phyloP scores from a whole-genome alignment of 2,797 vertebrate genomes.

The Acanthurus leucopareius region DNA sequence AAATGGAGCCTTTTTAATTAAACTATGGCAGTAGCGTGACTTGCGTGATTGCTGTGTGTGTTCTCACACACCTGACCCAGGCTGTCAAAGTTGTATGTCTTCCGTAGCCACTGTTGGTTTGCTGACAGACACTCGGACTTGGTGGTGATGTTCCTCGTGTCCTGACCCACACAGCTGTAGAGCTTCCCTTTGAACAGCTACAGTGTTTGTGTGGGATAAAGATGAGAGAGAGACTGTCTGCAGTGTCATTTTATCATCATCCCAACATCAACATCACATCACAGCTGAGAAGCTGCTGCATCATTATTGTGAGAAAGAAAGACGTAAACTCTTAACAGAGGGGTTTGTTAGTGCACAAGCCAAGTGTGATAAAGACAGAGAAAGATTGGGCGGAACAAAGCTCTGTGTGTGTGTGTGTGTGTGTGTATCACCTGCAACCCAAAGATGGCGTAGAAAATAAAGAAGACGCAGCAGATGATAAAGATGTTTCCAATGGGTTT shows the following conservation, averaged over 20 bases:
- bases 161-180: conserved; percentile 89
- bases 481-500: conserved; percentile 93
- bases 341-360: no score
- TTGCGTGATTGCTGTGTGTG: no score
- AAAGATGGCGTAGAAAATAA: conserved; percentile 92
- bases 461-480: conserved; percentile 91
- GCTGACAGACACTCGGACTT: conserved; percentile 86
- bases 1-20: no score
- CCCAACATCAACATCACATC: neutral
- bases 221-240: neutral
- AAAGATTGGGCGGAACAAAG: no score
- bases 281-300: no score
- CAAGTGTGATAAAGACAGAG: no score
- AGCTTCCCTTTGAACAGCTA: conserved; percentile 95
- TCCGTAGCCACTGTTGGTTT: conserved; percentile 88
- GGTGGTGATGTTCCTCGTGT: conserved; percentile 89
- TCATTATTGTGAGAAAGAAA: no score
- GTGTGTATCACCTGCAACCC: conserved; percentile 90
- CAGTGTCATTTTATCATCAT: neutral
- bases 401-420: neutral
- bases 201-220: conserved; percentile 1
- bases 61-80: conserved; percentile 87
- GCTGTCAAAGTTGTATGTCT: conserved; percentile 93
- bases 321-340: no score
- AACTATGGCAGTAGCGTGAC: no score